These are phyloP conservation scores for Serilophus lunatus DNA, from an alignment of 2,113 vertebrate species.

Conservation along the genomic window DNA sequence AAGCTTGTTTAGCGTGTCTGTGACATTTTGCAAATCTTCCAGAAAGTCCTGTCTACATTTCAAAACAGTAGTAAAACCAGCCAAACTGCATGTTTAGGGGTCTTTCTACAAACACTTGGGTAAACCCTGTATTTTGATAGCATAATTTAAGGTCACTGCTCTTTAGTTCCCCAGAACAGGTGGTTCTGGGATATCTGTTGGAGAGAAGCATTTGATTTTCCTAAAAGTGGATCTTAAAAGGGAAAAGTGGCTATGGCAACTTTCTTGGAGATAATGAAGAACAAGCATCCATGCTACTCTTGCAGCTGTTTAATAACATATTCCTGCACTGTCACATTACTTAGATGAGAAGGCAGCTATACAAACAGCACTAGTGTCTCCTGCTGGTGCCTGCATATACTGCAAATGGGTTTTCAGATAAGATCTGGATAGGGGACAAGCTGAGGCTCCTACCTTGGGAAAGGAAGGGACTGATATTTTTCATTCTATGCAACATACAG, in stretches of 20 bases:
- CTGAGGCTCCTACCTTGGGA: background rate
- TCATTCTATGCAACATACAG: background rate
- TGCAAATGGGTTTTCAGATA: background rate
- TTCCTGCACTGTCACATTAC: background rate
- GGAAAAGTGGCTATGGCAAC: background rate
- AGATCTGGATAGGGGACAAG: background rate
- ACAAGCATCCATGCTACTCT: background rate
- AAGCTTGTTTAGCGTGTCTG: background rate
- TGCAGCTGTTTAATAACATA: background rate
- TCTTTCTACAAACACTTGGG: background rate
- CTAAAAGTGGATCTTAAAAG: background rate
- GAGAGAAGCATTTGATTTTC: background rate
- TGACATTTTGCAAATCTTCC: background rate
- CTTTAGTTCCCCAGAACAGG: background rate
- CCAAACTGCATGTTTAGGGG: background rate
- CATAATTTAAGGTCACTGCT: background rate
- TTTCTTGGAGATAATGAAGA: background rate
- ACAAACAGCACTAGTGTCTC: constrained; percentile 52
- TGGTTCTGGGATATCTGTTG: background rate
- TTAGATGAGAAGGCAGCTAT: background rate
- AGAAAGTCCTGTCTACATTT: background rate
- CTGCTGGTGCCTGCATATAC: constrained; percentile 9
- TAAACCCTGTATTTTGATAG: background rate
- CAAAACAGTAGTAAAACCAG: background rate
- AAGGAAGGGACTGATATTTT: background rate